Evolutionary conservation across 2,797 vertebrate species (phyloP).

Genomic region (Spatula clypeata): DNA sequence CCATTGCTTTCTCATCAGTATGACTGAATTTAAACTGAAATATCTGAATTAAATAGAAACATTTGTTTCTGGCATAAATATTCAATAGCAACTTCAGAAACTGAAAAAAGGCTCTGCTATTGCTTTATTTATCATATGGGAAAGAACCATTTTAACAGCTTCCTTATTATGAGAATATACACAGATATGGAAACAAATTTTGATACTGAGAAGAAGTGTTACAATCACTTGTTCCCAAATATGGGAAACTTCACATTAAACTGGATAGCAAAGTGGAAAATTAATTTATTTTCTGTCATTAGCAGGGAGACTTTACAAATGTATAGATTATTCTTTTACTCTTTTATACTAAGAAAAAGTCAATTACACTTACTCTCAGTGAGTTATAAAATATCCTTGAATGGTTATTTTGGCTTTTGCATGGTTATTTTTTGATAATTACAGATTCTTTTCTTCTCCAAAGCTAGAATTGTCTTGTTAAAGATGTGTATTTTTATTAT

Average conservation of each 20-base stretch:
- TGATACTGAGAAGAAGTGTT: neutral
- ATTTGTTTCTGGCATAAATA: neutral
- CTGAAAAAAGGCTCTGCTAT: neutral
- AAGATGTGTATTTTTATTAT: neutral
- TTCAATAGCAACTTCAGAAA: neutral
- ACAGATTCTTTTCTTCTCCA: neutral
- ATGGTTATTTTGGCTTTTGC: fast-evolving
- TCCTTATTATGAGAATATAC: neutral
- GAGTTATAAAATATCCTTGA: fast-evolving
- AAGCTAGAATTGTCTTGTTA: neutral
- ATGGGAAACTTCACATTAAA: neutral
- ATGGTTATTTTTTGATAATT: neutral
- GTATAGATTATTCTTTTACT: neutral
- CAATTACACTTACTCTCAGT: neutral
- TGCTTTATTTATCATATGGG: neutral
- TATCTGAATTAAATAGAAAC: neutral
- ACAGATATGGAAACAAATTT: neutral
- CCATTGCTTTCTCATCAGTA: neutral
- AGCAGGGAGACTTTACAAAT: neutral
- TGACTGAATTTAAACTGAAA: neutral
- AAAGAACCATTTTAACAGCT: neutral
- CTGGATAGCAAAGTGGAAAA: neutral
- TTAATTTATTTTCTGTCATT: neutral
- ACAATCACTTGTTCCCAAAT: fast-evolving
- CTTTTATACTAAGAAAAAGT: neutral